Evolutionary conservation across 2,797 vertebrate genomes (phyloP).

Genomic region (Syngnathus acus): DNA sequence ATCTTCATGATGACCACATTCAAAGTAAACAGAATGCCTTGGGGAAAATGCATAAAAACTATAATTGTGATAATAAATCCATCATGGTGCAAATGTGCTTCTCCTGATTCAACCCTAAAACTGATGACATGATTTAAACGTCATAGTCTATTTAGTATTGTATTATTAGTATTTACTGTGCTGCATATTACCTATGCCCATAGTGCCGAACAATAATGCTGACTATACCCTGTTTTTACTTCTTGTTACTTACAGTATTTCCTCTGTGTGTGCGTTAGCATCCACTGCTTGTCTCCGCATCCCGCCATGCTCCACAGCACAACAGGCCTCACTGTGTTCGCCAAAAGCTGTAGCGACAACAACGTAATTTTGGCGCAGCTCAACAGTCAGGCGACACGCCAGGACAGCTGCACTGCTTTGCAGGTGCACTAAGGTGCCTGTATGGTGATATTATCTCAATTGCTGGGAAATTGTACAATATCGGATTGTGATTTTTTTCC

Average conservation of each 20-base stretch:
- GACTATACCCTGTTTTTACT: background rate
- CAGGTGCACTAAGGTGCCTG: background rate
- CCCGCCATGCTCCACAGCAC: constrained; percentile 7
- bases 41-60: background rate
- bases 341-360: constrained; percentile 38
- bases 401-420: constrained; percentile 63
- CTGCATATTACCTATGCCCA: background rate
- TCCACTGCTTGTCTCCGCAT: background rate
- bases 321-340: constrained; percentile 30
- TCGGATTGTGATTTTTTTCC: too few species aligned
- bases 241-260: background rate
- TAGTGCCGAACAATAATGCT: background rate
- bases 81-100: too few species aligned
- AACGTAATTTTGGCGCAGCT: constrained; percentile 48
- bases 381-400: constrained; percentile 46
- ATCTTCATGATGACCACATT: background rate
- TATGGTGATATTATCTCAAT: too few species aligned
- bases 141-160: background rate
- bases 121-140: background rate
- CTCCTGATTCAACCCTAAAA: too few species aligned
- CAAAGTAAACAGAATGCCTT: background rate
- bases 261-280: background rate
- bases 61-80: background rate
- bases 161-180: too few species aligned
- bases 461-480: too few species aligned